phyloP scores from a whole-genome alignment of 64 coral and sea anemone genomes.

The Montipora sp. region DNA sequence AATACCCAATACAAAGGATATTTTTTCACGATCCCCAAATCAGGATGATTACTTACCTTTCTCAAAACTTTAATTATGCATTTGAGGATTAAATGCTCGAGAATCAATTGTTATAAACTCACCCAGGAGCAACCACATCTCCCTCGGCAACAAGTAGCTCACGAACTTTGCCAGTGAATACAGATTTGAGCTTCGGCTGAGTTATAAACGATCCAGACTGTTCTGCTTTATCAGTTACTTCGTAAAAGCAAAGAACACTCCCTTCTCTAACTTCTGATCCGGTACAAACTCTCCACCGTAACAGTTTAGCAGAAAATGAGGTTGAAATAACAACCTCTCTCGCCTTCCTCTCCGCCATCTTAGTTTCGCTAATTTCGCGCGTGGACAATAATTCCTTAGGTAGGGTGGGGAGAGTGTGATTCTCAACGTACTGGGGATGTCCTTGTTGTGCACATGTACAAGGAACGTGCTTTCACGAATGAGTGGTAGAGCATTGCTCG shows the following conservation, averaged over 20 bases:
- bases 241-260: constrained; percentile 92
- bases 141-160: constrained; percentile 87
- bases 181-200: constrained; percentile 94
- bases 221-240: constrained; percentile 69
- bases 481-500: no score
- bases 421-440: not conserved
- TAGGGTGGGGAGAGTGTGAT: constrained; percentile 18
- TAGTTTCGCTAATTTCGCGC: constrained; percentile 76
- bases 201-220: constrained; percentile 76
- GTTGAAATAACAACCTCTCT: constrained; percentile 89
- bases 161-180: constrained; percentile 74
- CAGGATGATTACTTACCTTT: not conserved
- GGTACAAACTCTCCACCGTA: constrained; percentile 78
- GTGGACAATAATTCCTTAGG: constrained; percentile 21
- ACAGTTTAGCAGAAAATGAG: constrained; percentile 70
- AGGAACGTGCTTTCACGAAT: no score
- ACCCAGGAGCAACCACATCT: constrained; percentile 87
- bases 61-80: not conserved
- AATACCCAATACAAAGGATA: not conserved
- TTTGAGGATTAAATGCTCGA: not conserved
- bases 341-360: constrained; percentile 81
- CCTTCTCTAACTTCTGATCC: constrained; percentile 90
- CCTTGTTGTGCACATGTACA: no score
- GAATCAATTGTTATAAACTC: constrained; percentile 2
- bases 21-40: constrained; percentile 5